phyloP scores from a whole-genome alignment of 2,888 invertebrate genomes.

The Rosalia funebris region DNA sequence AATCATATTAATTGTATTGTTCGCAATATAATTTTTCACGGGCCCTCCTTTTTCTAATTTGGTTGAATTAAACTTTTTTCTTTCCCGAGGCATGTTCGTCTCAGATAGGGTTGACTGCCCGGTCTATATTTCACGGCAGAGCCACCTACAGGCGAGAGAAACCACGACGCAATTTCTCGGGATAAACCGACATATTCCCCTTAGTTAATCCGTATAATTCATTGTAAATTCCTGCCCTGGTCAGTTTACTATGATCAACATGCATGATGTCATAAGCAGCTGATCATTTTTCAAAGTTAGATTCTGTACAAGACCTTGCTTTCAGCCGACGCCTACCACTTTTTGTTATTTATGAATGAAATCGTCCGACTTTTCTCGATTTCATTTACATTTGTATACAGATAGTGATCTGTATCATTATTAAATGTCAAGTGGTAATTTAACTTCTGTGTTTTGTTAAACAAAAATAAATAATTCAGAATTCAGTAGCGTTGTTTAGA shows the following conservation, averaged over 20 bases:
- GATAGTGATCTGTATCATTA: constrained; percentile 32
- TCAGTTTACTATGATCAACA: constrained; percentile 48
- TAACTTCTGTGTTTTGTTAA: constrained; percentile 31
- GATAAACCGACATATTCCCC: constrained; percentile 35
- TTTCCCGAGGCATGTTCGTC: constrained; percentile 40
- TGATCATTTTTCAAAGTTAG: constrained; percentile 49
- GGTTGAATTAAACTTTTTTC: constrained; percentile 33
- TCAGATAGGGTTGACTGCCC: constrained; percentile 50
- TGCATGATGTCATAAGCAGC: constrained; percentile 48
- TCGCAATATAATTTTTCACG: constrained; percentile 42
- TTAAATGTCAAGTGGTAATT: constrained; percentile 34
- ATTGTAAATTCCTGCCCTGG: constrained; percentile 47
- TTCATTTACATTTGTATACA: constrained; percentile 33
- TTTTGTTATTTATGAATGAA: constrained; percentile 45
- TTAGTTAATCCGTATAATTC: constrained; percentile 47
- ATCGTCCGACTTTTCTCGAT: constrained; percentile 37
- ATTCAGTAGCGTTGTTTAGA: constrained; percentile 31
- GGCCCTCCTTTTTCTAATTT: constrained; percentile 45
- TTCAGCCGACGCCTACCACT: constrained; percentile 37
- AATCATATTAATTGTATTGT: constrained; percentile 51
- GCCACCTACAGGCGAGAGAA: constrained; percentile 44
- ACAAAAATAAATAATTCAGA: constrained; percentile 30
- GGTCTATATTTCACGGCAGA: constrained; percentile 45
- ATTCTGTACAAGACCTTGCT: constrained; percentile 35
- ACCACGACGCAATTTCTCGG: constrained; percentile 40